phyloP scores from a whole-genome alignment of 2,797 vertebrate genomes.

The Natrix natrix region DNA sequence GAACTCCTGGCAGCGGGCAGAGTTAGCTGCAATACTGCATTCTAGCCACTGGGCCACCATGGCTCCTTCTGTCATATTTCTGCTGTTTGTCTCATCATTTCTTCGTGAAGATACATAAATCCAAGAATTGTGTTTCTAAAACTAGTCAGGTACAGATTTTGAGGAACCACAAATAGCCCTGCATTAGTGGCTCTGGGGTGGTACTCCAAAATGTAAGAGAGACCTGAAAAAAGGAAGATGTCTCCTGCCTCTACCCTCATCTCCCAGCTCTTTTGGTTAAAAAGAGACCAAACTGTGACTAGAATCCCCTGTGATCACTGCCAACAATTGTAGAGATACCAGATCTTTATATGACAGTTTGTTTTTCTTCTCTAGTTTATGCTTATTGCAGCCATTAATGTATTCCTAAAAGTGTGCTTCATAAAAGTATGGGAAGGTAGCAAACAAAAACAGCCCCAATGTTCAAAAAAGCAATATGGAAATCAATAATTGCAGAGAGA shows the following conservation, averaged over 20 bases:
- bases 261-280: not conserved
- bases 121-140: not conserved
- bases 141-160: not conserved
- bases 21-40: not conserved
- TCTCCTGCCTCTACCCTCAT: not conserved
- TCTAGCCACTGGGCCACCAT: not conserved
- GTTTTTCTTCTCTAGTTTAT: constrained; percentile 11
- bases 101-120: not conserved
- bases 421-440: constrained; percentile 28
- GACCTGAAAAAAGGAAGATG: not conserved
- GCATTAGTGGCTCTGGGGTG: not conserved
- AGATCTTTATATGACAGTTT: not conserved
- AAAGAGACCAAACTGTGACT: not conserved
- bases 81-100: not conserved
- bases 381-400: not conserved
- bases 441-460: constrained; percentile 23
- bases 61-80: not conserved
- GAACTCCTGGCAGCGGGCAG: not conserved
- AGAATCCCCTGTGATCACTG: not conserved
- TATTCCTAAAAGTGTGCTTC: constrained; percentile 2
- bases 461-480: constrained; percentile 38
- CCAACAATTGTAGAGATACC: not conserved
- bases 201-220: not conserved
- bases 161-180: not conserved
- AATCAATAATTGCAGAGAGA: constrained; percentile 28